Conservation (phyloP, 2,888 invertebrate species). For the Prosopocoilus inquinatus region DNA sequence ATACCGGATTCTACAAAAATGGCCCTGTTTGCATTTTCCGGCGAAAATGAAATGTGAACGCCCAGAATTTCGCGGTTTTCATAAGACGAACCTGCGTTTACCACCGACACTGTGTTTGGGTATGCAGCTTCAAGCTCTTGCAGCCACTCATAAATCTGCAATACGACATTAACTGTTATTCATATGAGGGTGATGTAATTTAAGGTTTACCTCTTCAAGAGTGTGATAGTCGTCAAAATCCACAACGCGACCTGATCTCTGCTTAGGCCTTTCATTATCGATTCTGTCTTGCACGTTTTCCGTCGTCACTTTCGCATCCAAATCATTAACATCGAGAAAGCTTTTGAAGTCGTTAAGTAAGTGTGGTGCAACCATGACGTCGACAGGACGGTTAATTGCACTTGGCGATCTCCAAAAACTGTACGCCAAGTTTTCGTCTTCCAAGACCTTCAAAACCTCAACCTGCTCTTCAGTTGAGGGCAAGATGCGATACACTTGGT, state of each 20-base stretch:
- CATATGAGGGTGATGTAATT: conserved; percentile 12
- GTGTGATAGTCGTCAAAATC: conserved; percentile 59
- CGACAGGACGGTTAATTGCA: conserved; percentile 46
- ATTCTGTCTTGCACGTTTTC: conserved; percentile 59
- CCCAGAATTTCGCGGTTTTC: conserved; percentile 58
- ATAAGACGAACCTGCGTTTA: conserved; percentile 55
- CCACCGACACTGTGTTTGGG: conserved; percentile 48
- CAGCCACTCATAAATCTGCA: conserved; percentile 56
- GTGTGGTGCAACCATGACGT: conserved; percentile 63
- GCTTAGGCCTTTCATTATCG: conserved; percentile 39
- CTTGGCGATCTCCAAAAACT: conserved; percentile 50
- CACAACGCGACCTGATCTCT: conserved; percentile 38
- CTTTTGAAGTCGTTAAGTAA: conserved; percentile 50
- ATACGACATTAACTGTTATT: not conserved
- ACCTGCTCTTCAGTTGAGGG: conserved; percentile 40
- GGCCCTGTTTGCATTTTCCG: conserved; percentile 48
- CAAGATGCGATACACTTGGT: conserved; percentile 37
- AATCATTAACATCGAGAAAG: conserved; percentile 44
- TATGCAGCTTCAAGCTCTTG: conserved; percentile 48
- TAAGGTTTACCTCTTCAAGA: conserved; percentile 47
- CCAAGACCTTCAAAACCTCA: conserved; percentile 48
- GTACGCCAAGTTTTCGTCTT: conserved; percentile 40
- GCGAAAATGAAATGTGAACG: conserved; percentile 45
- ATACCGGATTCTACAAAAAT: conserved; percentile 56
- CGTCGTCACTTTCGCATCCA: conserved; percentile 52